Conservation (phyloP, 2,113 vertebrate species). For the Canis aureus region DNA sequence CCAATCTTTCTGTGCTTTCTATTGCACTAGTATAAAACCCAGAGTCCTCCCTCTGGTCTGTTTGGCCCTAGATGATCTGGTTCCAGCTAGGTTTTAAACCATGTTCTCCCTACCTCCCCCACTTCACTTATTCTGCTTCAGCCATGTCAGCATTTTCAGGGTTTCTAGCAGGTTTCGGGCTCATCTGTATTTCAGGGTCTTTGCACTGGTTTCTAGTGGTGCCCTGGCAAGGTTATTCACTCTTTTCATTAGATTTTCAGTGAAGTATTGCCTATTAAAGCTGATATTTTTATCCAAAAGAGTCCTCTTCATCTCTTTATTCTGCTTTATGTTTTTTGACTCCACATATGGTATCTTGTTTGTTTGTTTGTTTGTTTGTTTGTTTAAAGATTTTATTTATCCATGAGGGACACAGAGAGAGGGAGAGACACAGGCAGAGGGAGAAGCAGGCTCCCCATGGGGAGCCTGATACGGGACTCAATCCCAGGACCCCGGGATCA, state of each 20-base stretch:
- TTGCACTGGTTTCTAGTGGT: neutral
- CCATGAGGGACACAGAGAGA: too few species aligned
- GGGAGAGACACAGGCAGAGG: too few species aligned
- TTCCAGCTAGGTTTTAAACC: neutral
- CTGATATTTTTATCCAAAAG: neutral
- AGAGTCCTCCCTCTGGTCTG: neutral
- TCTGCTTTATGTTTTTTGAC: conserved; percentile 37
- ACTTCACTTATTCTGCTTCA: neutral
- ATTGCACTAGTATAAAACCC: neutral
- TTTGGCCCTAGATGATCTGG: neutral
- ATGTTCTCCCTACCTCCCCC: neutral
- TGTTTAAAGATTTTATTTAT: too few species aligned
- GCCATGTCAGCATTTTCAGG: neutral
- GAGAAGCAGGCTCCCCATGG: too few species aligned
- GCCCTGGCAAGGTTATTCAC: neutral
- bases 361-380: too few species aligned
- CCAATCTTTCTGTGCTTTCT: neutral
- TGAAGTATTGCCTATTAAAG: neutral
- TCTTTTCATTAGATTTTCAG: neutral
- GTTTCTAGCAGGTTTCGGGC: neutral
- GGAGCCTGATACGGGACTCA: too few species aligned
- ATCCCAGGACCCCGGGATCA: too few species aligned
- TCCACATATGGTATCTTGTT: too few species aligned
- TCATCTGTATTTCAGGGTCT: neutral
- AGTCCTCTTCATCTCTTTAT: neutral